Evolutionary conservation across 2,888 invertebrate species (phyloP).

Genomic region (Nemotelus nigrinus): DNA sequence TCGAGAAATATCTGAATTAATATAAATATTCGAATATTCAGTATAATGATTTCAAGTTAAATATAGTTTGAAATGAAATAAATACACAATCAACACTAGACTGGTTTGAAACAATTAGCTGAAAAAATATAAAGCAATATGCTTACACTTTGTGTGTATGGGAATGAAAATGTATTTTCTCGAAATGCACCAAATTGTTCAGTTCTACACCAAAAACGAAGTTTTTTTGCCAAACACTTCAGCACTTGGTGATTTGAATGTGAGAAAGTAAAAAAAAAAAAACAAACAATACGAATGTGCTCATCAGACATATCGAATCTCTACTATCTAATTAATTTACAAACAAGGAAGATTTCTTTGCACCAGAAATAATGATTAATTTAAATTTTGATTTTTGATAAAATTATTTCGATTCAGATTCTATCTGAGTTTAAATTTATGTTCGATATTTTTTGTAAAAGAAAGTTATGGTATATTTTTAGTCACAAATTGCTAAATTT

Average conservation of each 20-base stretch:
- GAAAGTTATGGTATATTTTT: too few species aligned
- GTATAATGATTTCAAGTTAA: constrained; percentile 23
- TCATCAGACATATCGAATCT: constrained; percentile 17
- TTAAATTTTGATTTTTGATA: constrained; percentile 1
- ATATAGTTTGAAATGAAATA: constrained; percentile 8
- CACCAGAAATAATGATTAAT: constrained; percentile 23
- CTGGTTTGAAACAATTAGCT: too few species aligned
- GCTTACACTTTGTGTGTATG: not conserved
- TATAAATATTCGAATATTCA: not conserved
- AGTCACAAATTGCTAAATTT: too few species aligned
- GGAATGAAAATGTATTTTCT: not conserved
- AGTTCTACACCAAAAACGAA: too few species aligned
- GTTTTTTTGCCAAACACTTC: not conserved
- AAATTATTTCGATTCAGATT: constrained; percentile 28
- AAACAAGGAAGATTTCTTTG: not conserved
- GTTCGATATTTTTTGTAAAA: not conserved
- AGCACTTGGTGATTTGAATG: not conserved
- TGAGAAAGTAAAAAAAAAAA: not conserved
- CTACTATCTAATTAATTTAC: not conserved
- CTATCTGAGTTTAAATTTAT: constrained; percentile 43
- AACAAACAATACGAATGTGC: constrained; percentile 18
- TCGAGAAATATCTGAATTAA: too few species aligned
- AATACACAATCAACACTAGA: not conserved
- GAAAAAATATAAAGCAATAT: not conserved
- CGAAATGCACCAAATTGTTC: not conserved